A percentile compares a stretch with the other conserved stretches of the same genome.
Evolutionary conservation across 2,113 vertebrate genomes (phyloP).

Genomic region (Actenoides lindsayi): DNA sequence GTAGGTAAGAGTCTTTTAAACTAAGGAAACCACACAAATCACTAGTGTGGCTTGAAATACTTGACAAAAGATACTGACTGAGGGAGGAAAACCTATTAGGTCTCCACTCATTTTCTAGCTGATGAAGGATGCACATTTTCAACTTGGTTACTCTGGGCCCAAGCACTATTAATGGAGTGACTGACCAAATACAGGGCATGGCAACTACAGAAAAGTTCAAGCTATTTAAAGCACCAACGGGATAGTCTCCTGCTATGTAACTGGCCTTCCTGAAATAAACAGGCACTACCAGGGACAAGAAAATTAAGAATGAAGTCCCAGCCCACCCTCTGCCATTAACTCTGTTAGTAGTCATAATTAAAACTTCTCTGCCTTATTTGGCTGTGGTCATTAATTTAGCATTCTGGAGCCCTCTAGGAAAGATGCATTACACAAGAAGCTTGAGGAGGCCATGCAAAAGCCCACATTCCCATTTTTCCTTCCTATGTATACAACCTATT

Average conservation of each 20-base stretch:
- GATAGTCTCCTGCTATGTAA: neutral
- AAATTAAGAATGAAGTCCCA: neutral
- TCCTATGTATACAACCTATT: neutral
- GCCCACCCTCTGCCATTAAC: neutral
- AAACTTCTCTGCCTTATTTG: neutral
- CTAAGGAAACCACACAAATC: neutral
- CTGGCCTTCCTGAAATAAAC: neutral
- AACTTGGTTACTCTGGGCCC: neutral
- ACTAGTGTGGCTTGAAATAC: neutral
- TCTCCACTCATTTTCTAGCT: neutral
- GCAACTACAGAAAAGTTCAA: neutral
- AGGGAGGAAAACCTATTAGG: fast-evolving
- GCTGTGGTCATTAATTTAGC: neutral
- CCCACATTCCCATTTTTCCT: neutral
- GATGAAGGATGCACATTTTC: neutral
- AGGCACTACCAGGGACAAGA: neutral
- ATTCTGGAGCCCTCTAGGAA: neutral
- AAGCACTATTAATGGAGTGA: neutral
- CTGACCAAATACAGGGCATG: neutral
- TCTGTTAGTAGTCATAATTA: neutral
- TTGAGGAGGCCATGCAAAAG: neutral
- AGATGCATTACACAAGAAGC: neutral
- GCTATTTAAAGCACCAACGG: neutral
- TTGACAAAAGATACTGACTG: neutral
- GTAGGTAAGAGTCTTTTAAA: neutral